Evolutionary conservation across 2,888 invertebrate genomes (phyloP), one percentile per base, ranked within the genome.

Genomic region (Amitus sp.): DNA sequence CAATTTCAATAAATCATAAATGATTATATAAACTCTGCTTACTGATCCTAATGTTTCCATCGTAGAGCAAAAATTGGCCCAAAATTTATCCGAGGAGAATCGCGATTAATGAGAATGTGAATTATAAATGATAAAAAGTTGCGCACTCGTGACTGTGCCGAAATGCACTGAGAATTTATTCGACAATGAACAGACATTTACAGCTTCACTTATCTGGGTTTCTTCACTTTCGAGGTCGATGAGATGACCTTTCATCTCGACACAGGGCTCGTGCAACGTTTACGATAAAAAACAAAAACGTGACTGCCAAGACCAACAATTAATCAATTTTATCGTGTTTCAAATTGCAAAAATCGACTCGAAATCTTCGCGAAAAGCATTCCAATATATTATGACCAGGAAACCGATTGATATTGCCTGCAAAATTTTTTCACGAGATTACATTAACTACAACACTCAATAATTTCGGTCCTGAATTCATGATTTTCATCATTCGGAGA

Each of bases 161-260:
- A 67, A 66, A 66, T 68, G 69, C 66, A 77, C 69, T 79, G 75
- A 77, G 66, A 62, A n/a, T n/a, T 63, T 59, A 57, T 69, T 71
- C 53, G 50, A 55, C 40, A 52, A 59, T 62, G 62, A 60, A 66
- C 66, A 37, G 60, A 62, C 80, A 80, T 81, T 82, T 79, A 82
- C 82, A 68, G 81, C 75, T 68, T 66, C 68, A 59, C 67, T 79
- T 77, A 82, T 80, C 80, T 71, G 58, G 15, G 71, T 75, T 72
- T 79, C 76, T 73, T 73, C 73, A 71, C 71, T 68, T 72, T 74
- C 66, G 65, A 74, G 79, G 75, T 81, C 80, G 76, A 73, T 62
- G 48, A 75, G 62, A 54, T 76, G 76, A 78, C 78, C 75, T 73
- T 76, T 73, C 81, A 80, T 82, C 78, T 81, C 79, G 67, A 66